A percentile compares a stretch with the other conserved stretches of the same genome.
These are phyloP conservation scores for Gymnopithys bicolor DNA, from an alignment of 2,797 vertebrate species.

Conservation along the genomic window DNA sequence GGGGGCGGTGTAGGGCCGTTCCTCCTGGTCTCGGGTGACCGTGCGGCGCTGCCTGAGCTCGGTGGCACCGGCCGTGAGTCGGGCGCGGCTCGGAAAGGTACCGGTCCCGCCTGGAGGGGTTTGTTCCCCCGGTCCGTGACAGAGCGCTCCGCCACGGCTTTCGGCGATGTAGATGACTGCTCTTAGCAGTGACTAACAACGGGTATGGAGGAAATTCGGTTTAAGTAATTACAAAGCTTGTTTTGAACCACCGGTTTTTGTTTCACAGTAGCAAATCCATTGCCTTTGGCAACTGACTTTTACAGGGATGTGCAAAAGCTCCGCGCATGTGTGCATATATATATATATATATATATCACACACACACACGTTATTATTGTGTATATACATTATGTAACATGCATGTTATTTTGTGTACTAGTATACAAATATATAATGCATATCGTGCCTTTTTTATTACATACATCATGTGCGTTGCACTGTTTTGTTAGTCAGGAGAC, in stretches of 20 bases:
- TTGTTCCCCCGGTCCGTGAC: rapidly evolving
- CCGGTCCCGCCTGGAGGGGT: no score
- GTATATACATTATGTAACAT: rapidly evolving
- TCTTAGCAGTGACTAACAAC: background rate
- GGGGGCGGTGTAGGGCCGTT: background rate
- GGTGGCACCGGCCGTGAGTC: no score
- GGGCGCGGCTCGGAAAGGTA: no score
- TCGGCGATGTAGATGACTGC: rapidly evolving
- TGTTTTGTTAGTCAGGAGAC: background rate
- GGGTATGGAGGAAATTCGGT: background rate
- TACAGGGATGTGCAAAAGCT: background rate
- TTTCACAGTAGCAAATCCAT: background rate
- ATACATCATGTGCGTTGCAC: rapidly evolving
- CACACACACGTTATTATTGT: background rate
- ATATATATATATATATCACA: rapidly evolving
- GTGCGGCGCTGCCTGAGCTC: no score
- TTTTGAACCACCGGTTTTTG: background rate
- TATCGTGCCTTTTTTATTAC: background rate
- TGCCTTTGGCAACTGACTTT: background rate
- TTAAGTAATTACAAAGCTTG: background rate
- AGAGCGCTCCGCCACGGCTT: background rate
- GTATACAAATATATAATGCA: background rate
- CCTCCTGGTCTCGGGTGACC: no score
- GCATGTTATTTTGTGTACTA: rapidly evolving
- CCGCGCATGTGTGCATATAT: rapidly evolving